Conservation (phyloP, 2,113 vertebrate genomes). For the Piprites chloris region DNA sequence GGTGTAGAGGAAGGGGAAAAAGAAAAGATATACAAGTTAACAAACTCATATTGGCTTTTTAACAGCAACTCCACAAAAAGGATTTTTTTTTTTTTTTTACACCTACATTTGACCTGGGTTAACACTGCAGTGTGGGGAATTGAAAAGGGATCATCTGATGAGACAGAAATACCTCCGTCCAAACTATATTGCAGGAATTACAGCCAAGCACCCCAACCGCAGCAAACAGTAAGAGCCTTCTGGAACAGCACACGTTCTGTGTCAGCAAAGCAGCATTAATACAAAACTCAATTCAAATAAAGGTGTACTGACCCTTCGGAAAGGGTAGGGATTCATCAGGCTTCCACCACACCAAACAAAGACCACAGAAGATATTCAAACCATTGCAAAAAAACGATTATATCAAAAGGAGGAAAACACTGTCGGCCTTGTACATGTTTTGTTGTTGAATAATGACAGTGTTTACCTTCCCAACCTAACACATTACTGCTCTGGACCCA, state of each 20-base stretch:
- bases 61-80: neutral
- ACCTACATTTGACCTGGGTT: neutral
- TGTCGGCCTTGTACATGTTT: constrained; percentile 1
- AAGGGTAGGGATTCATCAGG: constrained; percentile 2
- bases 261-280: neutral
- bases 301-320: neutral
- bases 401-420: constrained; percentile 52
- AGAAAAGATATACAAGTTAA: neutral
- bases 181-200: neutral
- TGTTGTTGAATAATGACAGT: constrained; percentile 53
- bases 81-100: neutral
- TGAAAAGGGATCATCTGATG: constrained; percentile 46
- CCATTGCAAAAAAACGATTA: constrained; percentile 30
- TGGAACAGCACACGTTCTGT: neutral
- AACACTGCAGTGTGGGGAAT: neutral
- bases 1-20: neutral
- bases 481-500: constrained; percentile 39
- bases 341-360: neutral
- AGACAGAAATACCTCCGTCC: constrained; percentile 2
- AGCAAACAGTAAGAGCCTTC: constrained; percentile 5
- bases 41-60: neutral
- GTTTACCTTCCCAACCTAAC: constrained; percentile 59
- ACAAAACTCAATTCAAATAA: constrained; percentile 20
- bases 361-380: neutral
- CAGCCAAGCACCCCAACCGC: neutral